These are phyloP conservation scores for Peromyscus californicus DNA, from an alignment of 2,113 vertebrate species.

Conservation along the genomic window DNA sequence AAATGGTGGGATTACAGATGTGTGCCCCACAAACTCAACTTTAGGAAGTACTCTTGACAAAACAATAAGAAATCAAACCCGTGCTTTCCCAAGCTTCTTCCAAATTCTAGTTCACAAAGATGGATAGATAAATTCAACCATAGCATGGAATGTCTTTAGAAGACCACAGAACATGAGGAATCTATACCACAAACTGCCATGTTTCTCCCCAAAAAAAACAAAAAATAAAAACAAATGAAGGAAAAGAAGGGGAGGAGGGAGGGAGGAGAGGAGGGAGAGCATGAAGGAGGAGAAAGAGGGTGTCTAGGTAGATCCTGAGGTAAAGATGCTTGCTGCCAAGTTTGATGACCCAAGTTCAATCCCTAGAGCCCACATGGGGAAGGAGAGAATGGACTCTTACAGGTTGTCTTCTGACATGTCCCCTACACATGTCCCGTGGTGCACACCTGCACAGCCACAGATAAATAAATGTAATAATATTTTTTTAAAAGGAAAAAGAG, in stretches of 20 bases:
- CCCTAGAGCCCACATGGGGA: not conserved
- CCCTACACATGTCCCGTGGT: not conserved
- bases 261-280: not conserved
- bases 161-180: not conserved
- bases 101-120: not conserved
- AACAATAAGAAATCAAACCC: not conserved
- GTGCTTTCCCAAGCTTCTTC: not conserved
- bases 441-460: not conserved
- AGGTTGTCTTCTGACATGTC: not conserved
- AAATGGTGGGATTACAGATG: not conserved
- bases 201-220: not conserved
- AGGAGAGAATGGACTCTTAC: not conserved
- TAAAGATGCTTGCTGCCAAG: not conserved
- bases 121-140: not conserved
- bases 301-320: not conserved
- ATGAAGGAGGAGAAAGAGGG: no score
- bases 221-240: not conserved
- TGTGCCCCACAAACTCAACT: not conserved
- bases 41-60: not conserved
- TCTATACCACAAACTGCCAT: not conserved
- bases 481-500: not conserved
- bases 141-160: accelerated
- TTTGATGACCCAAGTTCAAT: not conserved
- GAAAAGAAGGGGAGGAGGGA: not conserved
- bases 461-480: not conserved